Base-by-base conservation (phyloP, 2,888 invertebrate species). In the Scrobipalpa costella region DNA sequence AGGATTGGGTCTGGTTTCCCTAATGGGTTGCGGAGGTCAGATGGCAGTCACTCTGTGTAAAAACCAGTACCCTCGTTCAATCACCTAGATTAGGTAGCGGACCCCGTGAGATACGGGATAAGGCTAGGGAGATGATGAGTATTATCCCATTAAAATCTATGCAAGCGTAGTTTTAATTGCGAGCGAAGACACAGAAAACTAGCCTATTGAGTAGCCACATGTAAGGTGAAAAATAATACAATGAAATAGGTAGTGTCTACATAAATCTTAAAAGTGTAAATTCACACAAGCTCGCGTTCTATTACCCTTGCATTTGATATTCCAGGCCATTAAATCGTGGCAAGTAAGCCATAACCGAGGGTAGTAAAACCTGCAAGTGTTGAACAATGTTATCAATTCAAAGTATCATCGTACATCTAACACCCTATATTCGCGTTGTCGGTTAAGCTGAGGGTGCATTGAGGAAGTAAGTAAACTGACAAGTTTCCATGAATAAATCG, bases 371-470 rank as follows among this genome's bases (percentile, higher is more conserved):
- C 36, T 58, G 21, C 40, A 58, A 57, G 40, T 85, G 84, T 82
- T 81, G 76, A 84, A 88, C 86, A 88, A 86, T 86, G 83, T 86
- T 86, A 87, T 87, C 87, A 81, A 83, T 81, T 81, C 74, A 79
- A 83, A 87, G 83, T 84, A 84, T 85, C 85, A 73, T 84, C 81
- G 86, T 77, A 78, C 80, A 63, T 67, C 73, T 67, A 72, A 74
- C 73, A 73, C 79, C 80, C 78, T 81, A 80, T 79, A 84, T 82
- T 78, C 71, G 68, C 74, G 73, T 65, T 67, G 72, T 67, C 67
- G 52, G 33, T 58, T n/a, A 64, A 50, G 57, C 61, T 47, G 7
- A 38, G 27, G 17, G 15, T 27, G 38, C 36, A 64, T 47, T 27
- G 9, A 49, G 7, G 0, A 50, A 50, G 27, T 44, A 44, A n/a